A percentile compares a stretch with the other conserved stretches of the same genome.
phyloP scores from a whole-genome alignment of 1,140 invertebrate genomes.

The Pollicipes pollicipes region DNA sequence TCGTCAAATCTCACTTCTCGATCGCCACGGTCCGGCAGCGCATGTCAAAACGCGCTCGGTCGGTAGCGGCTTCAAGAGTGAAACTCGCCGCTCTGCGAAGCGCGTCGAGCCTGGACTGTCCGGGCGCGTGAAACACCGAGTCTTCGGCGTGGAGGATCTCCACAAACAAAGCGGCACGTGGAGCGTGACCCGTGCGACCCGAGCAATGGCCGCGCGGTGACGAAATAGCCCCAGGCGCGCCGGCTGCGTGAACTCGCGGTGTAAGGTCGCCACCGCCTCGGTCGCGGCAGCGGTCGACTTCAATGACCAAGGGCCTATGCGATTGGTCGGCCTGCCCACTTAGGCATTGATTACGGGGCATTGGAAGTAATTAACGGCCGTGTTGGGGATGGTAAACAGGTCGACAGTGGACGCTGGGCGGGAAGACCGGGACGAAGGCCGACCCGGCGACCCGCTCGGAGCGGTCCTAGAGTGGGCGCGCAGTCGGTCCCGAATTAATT shows the following conservation, averaged over 20 bases:
- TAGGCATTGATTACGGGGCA: neutral
- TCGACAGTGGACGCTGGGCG: no score
- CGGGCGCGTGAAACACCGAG: neutral
- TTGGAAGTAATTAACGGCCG: neutral
- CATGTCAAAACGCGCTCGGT: no score
- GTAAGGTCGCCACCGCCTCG: neutral
- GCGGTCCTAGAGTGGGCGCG: neutral
- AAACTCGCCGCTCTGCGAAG: neutral
- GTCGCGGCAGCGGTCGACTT: no score
- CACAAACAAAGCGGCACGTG: neutral
- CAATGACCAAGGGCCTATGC: no score
- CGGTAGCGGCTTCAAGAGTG: neutral
- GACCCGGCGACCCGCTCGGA: neutral
- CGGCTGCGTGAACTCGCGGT: neutral
- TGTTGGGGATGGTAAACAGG: neutral
- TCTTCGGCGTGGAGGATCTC: neutral
- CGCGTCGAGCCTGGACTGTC: neutral
- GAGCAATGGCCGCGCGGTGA: neutral
- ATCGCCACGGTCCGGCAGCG: no score
- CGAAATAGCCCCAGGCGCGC: neutral
- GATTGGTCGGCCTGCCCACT: neutral
- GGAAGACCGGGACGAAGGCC: no score
- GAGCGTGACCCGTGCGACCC: neutral
- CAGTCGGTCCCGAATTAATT: no score
- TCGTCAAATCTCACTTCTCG: neutral